These are phyloP conservation scores for Gnatocerus cornutus DNA, from an alignment of 2,888 invertebrate genomes.

Conservation along the genomic window DNA sequence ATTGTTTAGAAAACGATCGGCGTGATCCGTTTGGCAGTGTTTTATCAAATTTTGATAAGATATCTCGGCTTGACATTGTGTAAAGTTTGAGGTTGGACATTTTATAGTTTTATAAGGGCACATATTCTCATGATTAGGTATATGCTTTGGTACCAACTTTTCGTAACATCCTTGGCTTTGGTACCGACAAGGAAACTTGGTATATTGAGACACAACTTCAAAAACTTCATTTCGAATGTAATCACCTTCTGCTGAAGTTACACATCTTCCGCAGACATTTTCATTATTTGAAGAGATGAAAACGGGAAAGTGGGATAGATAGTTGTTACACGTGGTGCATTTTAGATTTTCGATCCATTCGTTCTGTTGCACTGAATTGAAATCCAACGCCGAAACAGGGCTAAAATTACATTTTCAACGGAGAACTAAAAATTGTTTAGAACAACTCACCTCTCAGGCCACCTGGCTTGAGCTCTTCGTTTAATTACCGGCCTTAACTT, in stretches of 20 bases:
- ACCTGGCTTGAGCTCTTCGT: too few species aligned
- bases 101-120: not conserved
- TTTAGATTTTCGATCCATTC: not conserved
- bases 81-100: not conserved
- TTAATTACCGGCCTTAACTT: too few species aligned
- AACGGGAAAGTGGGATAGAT: not conserved
- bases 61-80: not conserved
- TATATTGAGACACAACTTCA: not conserved
- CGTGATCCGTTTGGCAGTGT: not conserved
- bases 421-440: too few species aligned
- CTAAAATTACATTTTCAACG: too few species aligned
- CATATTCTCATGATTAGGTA: not conserved
- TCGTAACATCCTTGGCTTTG: not conserved
- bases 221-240: not conserved
- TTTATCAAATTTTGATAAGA: not conserved
- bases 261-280: not conserved
- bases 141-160: not conserved
- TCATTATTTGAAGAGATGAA: not conserved
- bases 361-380: not conserved
- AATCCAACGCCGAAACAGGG: not conserved
- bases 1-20: not conserved
- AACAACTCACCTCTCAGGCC: too few species aligned
- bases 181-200: not conserved
- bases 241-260: not conserved
- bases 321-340: not conserved